Percentiles rank a stretch among this genome's conserved stretches.
phyloP scores from a whole-genome alignment of 1,140 invertebrate genomes.

The Dryas iulia region DNA sequence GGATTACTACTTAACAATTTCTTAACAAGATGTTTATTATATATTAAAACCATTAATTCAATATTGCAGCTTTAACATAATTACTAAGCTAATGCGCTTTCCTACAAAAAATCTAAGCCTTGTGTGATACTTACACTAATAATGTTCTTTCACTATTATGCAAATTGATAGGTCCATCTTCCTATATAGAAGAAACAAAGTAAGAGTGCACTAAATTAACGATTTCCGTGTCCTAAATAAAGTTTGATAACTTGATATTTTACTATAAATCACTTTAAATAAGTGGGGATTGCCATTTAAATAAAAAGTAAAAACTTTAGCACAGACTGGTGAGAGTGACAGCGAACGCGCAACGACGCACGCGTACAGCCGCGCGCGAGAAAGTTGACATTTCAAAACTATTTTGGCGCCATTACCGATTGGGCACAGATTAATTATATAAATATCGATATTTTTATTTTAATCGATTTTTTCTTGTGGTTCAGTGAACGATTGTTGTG shows the following conservation, averaged over 20 bases:
- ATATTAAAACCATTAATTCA: background rate
- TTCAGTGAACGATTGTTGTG: constrained; percentile 17
- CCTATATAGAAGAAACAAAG: background rate
- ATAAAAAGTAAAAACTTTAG: constrained; percentile 67
- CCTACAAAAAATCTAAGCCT: background rate
- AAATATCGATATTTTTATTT: constrained; percentile 28
- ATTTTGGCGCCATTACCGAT: constrained; percentile 48
- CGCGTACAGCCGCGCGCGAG: constrained; percentile 48
- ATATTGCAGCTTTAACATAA: background rate
- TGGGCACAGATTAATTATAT: constrained; percentile 13
- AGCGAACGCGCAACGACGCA: constrained; percentile 43
- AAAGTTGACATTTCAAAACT: constrained; percentile 56
- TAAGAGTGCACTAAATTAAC: background rate
- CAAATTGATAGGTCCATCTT: background rate
- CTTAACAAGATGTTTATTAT: background rate
- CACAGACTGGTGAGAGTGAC: constrained; percentile 69
- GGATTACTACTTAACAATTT: too few relatives aligned
- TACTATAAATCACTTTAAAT: constrained; percentile 59
- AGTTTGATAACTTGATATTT: constrained; percentile 61
- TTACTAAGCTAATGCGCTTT: background rate
- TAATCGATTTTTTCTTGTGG: constrained; percentile 33
- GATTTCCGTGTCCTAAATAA: constrained; percentile 44
- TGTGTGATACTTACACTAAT: background rate
- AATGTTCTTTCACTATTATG: background rate
- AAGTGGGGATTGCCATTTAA: constrained; percentile 68